Evolutionary conservation across 92 coral and sea anemone genomes (phyloP).

Genomic region (Phymanthus crucifer): DNA sequence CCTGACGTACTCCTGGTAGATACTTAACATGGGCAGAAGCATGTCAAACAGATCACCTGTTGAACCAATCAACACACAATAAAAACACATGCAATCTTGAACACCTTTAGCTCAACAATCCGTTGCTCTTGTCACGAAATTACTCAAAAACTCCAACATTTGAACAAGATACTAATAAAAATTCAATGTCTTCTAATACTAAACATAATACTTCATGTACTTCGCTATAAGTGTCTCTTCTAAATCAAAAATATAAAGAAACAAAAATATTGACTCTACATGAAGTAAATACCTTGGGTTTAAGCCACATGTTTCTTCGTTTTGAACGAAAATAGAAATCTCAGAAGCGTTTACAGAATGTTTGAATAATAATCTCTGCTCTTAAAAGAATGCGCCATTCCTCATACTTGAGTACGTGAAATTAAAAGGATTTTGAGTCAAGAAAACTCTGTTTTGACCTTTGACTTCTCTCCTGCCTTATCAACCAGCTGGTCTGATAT

Average conservation of each 20-base stretch:
- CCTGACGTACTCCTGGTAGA: constrained; percentile 94
- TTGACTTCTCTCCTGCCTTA: background rate
- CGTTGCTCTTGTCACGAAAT: background rate
- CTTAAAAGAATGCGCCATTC: background rate
- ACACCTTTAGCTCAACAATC: background rate
- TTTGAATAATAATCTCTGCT: background rate
- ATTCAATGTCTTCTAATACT: background rate
- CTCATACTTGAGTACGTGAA: background rate
- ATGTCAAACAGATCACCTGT: constrained; percentile 95
- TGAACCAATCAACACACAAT: background rate
- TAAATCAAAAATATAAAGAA: background rate
- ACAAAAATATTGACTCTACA: background rate
- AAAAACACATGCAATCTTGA: background rate
- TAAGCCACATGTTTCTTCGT: background rate
- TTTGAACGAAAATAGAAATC: background rate
- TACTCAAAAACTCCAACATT: background rate
- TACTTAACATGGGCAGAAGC: constrained; percentile 94
- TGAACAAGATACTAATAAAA: background rate
- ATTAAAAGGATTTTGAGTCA: background rate
- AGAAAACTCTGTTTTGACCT: background rate
- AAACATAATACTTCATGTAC: background rate
- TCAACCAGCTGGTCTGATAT: background rate
- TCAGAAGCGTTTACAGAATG: background rate
- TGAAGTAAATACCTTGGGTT: background rate
- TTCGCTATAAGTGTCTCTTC: background rate